A percentile compares a stretch with the other conserved stretches of the same genome.
Conservation (phyloP, 2,888 invertebrate genomes). For the Ennomos erosarius region DNA sequence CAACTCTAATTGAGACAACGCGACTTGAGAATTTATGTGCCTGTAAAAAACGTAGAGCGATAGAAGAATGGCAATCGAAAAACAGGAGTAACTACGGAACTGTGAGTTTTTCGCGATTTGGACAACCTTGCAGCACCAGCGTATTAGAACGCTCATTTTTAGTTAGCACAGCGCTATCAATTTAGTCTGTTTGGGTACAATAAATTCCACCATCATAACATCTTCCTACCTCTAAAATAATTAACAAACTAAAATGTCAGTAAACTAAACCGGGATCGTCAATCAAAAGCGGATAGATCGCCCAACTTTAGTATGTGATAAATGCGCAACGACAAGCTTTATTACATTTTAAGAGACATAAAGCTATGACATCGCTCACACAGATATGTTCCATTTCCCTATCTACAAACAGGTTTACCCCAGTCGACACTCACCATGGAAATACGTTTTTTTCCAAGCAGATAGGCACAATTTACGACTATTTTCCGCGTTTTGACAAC, state of each 20-base stretch:
- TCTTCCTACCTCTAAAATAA: too few relatives aligned
- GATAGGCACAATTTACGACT: slow-evolving; percentile 58
- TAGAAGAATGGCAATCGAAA: slow-evolving; percentile 24
- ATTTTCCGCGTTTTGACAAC: slow-evolving; percentile 55
- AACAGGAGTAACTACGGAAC: not conserved
- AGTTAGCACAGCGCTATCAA: too few relatives aligned
- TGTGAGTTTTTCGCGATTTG: slow-evolving; percentile 9
- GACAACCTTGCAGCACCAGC: slow-evolving; percentile 1
- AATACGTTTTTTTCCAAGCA: slow-evolving; percentile 49
- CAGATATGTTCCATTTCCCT: slow-evolving; percentile 40
- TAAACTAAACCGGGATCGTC: not conserved
- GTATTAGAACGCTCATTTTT: too few relatives aligned
- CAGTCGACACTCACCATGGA: slow-evolving; percentile 42
- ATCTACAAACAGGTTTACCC: slow-evolving; percentile 49
- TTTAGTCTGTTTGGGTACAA: too few relatives aligned
- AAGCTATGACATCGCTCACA: slow-evolving; percentile 35
- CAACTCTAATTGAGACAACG: slow-evolving; percentile 36
- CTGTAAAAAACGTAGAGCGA: slow-evolving; percentile 29
- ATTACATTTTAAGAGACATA: slow-evolving; percentile 23
- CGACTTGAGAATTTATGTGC: slow-evolving; percentile 30
- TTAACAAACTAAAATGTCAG: not conserved
- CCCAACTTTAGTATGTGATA: slow-evolving; percentile 1
- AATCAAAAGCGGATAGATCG: not conserved
- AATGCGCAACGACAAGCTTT: slow-evolving; percentile 16
- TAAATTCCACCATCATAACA: too few relatives aligned